Conservation (phyloP, 2,113 vertebrate species). For the Pseudorectes ferrugineus region DNA sequence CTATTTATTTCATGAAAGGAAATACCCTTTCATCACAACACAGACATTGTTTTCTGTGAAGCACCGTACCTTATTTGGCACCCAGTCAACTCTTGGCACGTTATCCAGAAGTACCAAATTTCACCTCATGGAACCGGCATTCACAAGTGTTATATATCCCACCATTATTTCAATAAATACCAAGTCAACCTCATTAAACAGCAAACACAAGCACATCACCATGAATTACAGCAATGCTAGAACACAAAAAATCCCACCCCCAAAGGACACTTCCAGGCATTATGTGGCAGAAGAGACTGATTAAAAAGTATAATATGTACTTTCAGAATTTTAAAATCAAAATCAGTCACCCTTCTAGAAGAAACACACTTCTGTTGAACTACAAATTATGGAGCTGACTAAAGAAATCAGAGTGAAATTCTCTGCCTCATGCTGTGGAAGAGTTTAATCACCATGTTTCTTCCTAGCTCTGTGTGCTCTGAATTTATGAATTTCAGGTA, state of each 20-base stretch:
- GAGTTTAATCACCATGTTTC: neutral
- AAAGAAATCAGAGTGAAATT: neutral
- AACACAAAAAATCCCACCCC: neutral
- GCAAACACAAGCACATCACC: neutral
- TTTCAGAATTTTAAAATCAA: neutral
- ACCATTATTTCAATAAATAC: neutral
- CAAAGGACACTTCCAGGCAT: neutral
- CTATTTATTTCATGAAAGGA: neutral
- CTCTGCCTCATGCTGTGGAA: neutral
- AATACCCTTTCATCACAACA: neutral
- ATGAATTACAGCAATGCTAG: neutral
- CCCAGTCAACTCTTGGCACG: neutral
- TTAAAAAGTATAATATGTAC: neutral
- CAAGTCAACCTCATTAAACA: neutral
- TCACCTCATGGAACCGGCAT: neutral
- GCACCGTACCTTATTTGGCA: neutral
- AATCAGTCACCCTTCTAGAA: neutral
- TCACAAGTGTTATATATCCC: neutral
- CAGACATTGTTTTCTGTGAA: neutral
- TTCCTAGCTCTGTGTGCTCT: neutral
- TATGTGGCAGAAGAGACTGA: neutral
- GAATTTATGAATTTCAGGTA: constrained; percentile 8
- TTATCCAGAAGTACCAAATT: neutral
- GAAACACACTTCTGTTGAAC: neutral
- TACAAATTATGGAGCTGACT: neutral